Percentiles rank a stretch among this genome's conserved stretches.
Conservation (phyloP, 2,113 vertebrate species). For the Corythornis madagascariensis region DNA sequence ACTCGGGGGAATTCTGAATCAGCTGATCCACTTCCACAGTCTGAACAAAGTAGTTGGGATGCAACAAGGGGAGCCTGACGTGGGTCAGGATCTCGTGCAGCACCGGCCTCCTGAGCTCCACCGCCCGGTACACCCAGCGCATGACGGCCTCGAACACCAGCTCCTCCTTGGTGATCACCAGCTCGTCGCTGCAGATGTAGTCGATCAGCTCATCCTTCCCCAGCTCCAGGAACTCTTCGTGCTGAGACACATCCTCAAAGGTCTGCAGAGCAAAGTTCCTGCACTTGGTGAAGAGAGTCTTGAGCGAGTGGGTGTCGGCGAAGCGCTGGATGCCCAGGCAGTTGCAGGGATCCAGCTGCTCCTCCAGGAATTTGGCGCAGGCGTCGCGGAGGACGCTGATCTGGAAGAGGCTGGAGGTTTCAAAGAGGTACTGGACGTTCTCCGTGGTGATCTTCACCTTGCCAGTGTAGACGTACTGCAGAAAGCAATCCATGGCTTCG, state of each 20-base stretch:
- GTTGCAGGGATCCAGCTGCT: conserved; percentile 97
- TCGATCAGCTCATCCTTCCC: conserved; percentile 93
- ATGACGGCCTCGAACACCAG: conserved; percentile 95
- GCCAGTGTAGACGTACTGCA: conserved; percentile 96
- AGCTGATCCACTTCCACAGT: conserved; percentile 96
- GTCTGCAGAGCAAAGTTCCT: conserved; percentile 88
- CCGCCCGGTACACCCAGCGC: conserved; percentile 92
- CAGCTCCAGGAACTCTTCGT: conserved; percentile 93
- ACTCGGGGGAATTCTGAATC: conserved; percentile 95
- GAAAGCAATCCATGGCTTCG: conserved; percentile 96
- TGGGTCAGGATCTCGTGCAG: conserved; percentile 92
- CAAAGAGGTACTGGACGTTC: conserved; percentile 96
- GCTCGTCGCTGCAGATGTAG: conserved; percentile 90
- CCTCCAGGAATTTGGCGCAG: conserved; percentile 96
- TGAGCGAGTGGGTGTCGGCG: conserved; percentile 91
- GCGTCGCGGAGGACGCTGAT: conserved; percentile 90
- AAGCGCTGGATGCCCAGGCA: conserved; percentile 97
- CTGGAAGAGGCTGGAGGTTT: conserved; percentile 97
- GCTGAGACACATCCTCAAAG: conserved; percentile 90
- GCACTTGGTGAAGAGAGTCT: conserved; percentile 92
- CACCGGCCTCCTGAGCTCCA: conserved; percentile 85
- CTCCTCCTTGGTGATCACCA: conserved; percentile 92
- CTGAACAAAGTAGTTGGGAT: conserved; percentile 98
- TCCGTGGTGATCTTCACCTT: conserved; percentile 96
- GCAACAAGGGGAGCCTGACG: conserved; percentile 91